Evolutionary conservation across 2,113 vertebrate genomes (phyloP).

Genomic region (Datnioides undecimradiatus): DNA sequence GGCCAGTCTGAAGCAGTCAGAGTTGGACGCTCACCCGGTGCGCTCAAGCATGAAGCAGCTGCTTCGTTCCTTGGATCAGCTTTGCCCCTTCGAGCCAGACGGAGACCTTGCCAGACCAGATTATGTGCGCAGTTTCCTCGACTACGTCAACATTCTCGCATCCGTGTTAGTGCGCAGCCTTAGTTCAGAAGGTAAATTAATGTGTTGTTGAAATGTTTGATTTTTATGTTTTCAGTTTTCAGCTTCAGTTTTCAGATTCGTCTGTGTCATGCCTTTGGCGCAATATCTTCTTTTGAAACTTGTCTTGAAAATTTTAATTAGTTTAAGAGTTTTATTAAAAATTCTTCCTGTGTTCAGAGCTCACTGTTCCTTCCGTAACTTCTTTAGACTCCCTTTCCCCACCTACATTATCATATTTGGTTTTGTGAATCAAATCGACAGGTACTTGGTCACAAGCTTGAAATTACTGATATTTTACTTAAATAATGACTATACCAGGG

Average conservation of each 20-base stretch:
- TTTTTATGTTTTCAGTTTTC: too few relatives aligned
- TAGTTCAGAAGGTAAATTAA: constrained; percentile 83
- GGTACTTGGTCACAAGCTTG: background rate
- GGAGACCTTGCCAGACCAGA: constrained; percentile 69
- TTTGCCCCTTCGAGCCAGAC: constrained; percentile 77
- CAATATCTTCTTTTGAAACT: background rate
- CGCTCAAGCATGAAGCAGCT: constrained; percentile 89
- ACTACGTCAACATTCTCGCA: constrained; percentile 89
- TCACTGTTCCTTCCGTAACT: background rate
- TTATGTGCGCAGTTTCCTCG: constrained; percentile 88
- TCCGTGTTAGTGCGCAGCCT: constrained; percentile 89
- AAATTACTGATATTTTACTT: background rate
- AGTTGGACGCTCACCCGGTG: constrained; percentile 88
- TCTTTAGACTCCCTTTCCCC: background rate
- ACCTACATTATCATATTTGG: background rate
- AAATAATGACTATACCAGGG: background rate
- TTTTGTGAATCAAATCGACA: background rate
- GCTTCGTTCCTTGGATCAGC: constrained; percentile 86
- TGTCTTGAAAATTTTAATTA: background rate
- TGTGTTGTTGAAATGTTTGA: background rate
- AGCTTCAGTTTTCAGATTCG: background rate
- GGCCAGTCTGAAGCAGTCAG: constrained; percentile 85
- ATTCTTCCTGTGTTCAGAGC: background rate
- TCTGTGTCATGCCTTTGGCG: background rate
- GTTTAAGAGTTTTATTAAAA: background rate